Evolutionary conservation across 2,113 vertebrate species (phyloP), one percentile per base, ranked within the genome.

Genomic region (Nyctereutes procyonoides): DNA sequence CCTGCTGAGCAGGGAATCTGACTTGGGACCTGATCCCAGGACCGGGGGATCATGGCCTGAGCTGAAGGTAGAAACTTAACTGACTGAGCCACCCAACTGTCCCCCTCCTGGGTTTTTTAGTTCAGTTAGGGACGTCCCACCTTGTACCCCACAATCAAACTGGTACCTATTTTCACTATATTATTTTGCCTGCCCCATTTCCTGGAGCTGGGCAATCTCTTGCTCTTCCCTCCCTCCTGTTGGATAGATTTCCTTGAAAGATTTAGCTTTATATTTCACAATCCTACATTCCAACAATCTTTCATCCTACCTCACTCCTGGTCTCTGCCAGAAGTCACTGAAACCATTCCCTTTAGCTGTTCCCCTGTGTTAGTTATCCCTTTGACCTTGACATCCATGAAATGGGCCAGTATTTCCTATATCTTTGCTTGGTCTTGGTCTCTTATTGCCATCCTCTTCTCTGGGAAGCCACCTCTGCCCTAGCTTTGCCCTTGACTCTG

Each of bases 311-410:
- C 3, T 17, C 24, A 65, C 8, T 20, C 38, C 14, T 38, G 35
- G 15, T 93, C 55, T 95, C 53, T 38, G 35, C 38, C 30, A 38
- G 67, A 88, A 38, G 51, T 38, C 55, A 63, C n/a, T 32, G 9
- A 89, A 20, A 5, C 17, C 28, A 89, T 80, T 95, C 74, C 24
- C 53, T 76, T 77, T 28, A 60, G 8, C 22, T 63, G 8, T 13
- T 67, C 48, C 53, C 14, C 74, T 60, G 11, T 76, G 53, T 79
- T 83, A 6, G 79, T n/a, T 84, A 20, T 58, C 38, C 28, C 5
- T 80, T 90, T 83, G 73, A 93, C 65, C 58, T 95, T 65, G 8
- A n/a, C 43, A 90, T 32, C 55, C 43, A 4, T 69, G 38, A 97
- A 62, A 85, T 32, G 28, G 24, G 20, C 15, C 35, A 32, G 13